phyloP scores from a whole-genome alignment of 2,113 vertebrate species.

The Tenrec ecaudatus region DNA sequence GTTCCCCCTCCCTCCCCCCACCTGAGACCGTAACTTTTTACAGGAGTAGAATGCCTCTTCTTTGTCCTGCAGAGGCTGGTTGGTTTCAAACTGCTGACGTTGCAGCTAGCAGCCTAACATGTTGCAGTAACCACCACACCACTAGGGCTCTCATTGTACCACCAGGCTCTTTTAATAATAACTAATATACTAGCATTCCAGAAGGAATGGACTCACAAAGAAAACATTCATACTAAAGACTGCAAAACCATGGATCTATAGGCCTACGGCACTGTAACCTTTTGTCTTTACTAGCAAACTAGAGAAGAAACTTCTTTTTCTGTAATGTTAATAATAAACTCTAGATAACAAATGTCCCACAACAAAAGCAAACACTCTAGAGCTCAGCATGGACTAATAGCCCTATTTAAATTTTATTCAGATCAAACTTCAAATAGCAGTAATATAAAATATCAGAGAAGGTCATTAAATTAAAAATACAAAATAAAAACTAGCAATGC shows the following conservation, averaged over 20 bases:
- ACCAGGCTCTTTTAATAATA: background rate
- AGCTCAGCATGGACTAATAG: conserved; percentile 12
- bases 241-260: background rate
- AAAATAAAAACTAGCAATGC: conserved; percentile 47
- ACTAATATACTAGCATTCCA: background rate
- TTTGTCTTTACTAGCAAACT: background rate
- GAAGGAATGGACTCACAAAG: background rate
- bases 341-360: background rate
- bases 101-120: background rate
- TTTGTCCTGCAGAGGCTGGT: background rate
- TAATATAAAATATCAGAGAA: conserved; percentile 51
- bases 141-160: background rate
- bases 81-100: background rate
- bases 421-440: conserved; percentile 46
- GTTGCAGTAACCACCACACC: background rate
- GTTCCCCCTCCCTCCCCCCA: too few relatives aligned
- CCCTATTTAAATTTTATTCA: conserved; percentile 53
- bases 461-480: conserved; percentile 61
- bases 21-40: background rate
- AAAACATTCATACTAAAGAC: background rate
- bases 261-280: background rate
- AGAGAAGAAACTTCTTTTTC: background rate
- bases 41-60: background rate
- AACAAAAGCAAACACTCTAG: conserved; percentile 31
- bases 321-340: background rate